These are phyloP conservation scores for Enteromius afrohamiltoni DNA, from an alignment of 2,797 vertebrate genomes.

Conservation along the genomic window DNA sequence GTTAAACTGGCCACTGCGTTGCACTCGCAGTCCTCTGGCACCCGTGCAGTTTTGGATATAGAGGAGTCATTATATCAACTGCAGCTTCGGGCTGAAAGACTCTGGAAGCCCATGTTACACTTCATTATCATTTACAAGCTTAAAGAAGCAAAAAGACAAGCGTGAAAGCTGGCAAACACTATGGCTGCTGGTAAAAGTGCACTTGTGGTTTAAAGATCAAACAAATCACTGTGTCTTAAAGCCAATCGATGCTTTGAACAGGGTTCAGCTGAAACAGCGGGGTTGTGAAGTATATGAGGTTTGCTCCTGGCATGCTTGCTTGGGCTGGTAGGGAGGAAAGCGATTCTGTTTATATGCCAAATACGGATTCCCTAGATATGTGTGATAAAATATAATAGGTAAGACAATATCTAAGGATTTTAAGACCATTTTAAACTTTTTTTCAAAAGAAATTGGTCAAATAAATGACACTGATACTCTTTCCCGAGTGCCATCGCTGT, in stretches of 20 bases:
- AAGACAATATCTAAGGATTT: neutral
- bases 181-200: slow-evolving; percentile 27
- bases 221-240: slow-evolving; percentile 26
- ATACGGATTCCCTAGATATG: slow-evolving; percentile 18
- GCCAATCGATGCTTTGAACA: neutral
- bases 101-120: slow-evolving; percentile 37
- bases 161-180: slow-evolving; percentile 27
- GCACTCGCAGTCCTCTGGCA: slow-evolving; percentile 42
- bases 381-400: slow-evolving; percentile 24
- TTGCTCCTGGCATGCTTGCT: slow-evolving; percentile 20
- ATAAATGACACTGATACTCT: slow-evolving; percentile 6
- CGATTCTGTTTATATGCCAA: slow-evolving; percentile 29
- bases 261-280: slow-evolving; percentile 27
- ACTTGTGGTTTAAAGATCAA: slow-evolving; percentile 38
- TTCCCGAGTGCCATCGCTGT: slow-evolving; percentile 2
- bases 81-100: slow-evolving; percentile 48
- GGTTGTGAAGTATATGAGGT: slow-evolving; percentile 33
- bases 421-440: neutral
- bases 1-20: slow-evolving; percentile 35
- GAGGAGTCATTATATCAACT: slow-evolving; percentile 50
- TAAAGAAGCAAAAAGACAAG: slow-evolving; percentile 40
- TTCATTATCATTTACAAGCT: slow-evolving; percentile 45
- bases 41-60: slow-evolving; percentile 19
- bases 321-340: slow-evolving; percentile 24
- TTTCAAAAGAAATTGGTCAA: slow-evolving; percentile 16